A percentile compares a stretch with the other conserved stretches of the same genome.
These are phyloP conservation scores for Dicaeum eximium DNA, from an alignment of 2,113 vertebrate genomes.

Conservation along the genomic window DNA sequence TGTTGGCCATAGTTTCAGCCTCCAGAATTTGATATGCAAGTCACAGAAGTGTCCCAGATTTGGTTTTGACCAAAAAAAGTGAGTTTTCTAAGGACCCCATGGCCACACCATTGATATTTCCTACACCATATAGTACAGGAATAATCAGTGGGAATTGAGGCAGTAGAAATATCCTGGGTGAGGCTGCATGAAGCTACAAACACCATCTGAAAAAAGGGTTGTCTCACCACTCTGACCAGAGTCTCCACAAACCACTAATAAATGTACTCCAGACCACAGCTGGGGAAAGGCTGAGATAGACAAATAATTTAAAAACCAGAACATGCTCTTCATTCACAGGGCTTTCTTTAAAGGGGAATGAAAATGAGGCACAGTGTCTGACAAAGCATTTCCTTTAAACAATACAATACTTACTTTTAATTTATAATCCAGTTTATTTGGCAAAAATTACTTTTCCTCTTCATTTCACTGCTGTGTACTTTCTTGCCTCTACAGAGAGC, in stretches of 20 bases:
- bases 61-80: not conserved
- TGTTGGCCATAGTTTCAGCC: not conserved
- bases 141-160: not conserved
- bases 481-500: not conserved
- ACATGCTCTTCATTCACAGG: conserved; percentile 26
- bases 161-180: conserved; percentile 10
- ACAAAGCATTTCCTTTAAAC: conserved; percentile 56
- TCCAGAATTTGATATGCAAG: not conserved
- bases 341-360: conserved; percentile 22
- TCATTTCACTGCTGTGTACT: conserved; percentile 14
- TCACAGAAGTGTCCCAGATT: not conserved
- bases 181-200: conserved; percentile 9
- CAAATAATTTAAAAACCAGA: conserved; percentile 56
- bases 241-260: conserved; percentile 59
- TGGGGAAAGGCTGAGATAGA: conserved; percentile 47
- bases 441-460: not conserved
- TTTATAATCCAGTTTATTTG: conserved; percentile 51
- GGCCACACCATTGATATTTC: not conserved
- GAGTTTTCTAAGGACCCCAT: not conserved
- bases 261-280: conserved; percentile 55
- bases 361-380: conserved; percentile 18
- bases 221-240: conserved; percentile 38
- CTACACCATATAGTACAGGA: not conserved
- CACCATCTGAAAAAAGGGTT: conserved; percentile 28
- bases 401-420: conserved; percentile 51